Base-by-base conservation (phyloP, 2,113 vertebrate species). In the Podarcis muralis region DNA sequence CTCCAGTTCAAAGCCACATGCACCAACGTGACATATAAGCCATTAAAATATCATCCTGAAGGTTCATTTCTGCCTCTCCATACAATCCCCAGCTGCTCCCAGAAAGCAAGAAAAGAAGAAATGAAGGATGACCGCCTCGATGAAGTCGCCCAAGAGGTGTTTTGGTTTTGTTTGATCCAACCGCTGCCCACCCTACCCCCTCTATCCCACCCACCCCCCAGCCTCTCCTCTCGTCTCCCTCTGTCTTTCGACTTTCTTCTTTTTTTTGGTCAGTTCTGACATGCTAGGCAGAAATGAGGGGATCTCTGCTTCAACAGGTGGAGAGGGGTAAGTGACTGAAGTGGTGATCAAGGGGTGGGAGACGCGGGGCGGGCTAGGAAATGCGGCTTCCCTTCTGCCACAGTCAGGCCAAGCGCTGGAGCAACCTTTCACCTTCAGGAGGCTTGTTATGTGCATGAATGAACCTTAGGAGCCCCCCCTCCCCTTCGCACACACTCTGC, bases 1-100 rank as follows among this genome's bases (percentile, higher is more conserved):
- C 98, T 98, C 95, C 97, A 98, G 98, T 99, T 99, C 98, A 99
- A 99, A 99, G 98, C 98, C 98, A 98, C 98, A 98, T 96, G 98
- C 97, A 98, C 98, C 98, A 97, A 98, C 97, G 97, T 98, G 98
- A 98, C 98, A 98, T 97, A 97, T 97, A 97, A 98, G 97, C 97
- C 98, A 98, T 98, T 98, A 98, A 99, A 98, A 98, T 98, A 98
- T 98, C 97, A 96, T 97, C 98, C 97, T 97, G 98, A 97, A 97
- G 97, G 97, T 97, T 98, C 97, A 97, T 98, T 98, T 98, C 97
- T 97, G 96, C 97, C 97, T 96, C 97, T 97, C 97, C 97, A 96
- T 97, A 97, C 97, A 96, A 97, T 97, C 96, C 96, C 97, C 97
- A 98, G 98, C 97, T 97, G 97, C 97, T 97, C 97, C 94, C 95